A percentile compares a stretch with the other conserved stretches of the same genome.
Conservation (phyloP, 2,113 vertebrate genomes). For the Archocentrus centrarchus region DNA sequence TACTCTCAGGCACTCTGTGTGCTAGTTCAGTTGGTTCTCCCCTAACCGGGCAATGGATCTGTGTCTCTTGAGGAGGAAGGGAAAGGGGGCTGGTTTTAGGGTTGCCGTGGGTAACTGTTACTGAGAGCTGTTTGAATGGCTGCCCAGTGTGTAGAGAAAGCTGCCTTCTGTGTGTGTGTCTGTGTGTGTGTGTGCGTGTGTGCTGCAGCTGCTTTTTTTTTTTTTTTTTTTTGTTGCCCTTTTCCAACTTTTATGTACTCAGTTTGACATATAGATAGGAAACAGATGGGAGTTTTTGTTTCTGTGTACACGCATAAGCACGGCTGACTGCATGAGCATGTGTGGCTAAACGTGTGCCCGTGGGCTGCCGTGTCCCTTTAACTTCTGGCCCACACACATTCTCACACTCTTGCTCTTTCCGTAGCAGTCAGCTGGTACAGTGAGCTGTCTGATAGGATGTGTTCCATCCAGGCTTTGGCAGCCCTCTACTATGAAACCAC, state of each 20-base stretch:
- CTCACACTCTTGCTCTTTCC: conserved; percentile 62
- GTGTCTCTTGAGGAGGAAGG: conserved; percentile 57
- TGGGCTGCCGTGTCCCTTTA: conserved; percentile 41
- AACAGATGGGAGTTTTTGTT: conserved; percentile 44
- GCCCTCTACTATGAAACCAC: conserved; percentile 41
- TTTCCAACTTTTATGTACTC: conserved; percentile 40
- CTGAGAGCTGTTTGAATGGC: conserved; percentile 72
- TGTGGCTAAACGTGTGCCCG: conserved; percentile 8
- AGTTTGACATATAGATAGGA: conserved; percentile 26
- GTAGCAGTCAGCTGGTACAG: conserved; percentile 69
- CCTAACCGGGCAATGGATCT: conserved; percentile 65
- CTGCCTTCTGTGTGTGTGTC: conserved; percentile 16
- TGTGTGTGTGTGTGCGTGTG: conserved; percentile 7
- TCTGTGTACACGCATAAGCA: conserved; percentile 6
- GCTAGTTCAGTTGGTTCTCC: conserved; percentile 50
- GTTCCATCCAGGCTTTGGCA: conserved; percentile 47
- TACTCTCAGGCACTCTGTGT: conserved; percentile 48
- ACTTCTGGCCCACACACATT: conserved; percentile 48
- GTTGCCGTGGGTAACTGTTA: conserved; percentile 80
- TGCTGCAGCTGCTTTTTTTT: conserved; percentile 45
- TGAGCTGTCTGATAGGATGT: conserved; percentile 53
- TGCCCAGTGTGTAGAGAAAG: conserved; percentile 66
- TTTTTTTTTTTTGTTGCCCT: conserved; percentile 29
- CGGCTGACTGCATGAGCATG: background rate
- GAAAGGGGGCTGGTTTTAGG: conserved; percentile 58